A percentile compares a stretch with the other conserved stretches of the same genome.
These are phyloP conservation scores for Eupithecia abbreviata DNA, from an alignment of 2,888 invertebrate genomes.

Conservation along the genomic window DNA sequence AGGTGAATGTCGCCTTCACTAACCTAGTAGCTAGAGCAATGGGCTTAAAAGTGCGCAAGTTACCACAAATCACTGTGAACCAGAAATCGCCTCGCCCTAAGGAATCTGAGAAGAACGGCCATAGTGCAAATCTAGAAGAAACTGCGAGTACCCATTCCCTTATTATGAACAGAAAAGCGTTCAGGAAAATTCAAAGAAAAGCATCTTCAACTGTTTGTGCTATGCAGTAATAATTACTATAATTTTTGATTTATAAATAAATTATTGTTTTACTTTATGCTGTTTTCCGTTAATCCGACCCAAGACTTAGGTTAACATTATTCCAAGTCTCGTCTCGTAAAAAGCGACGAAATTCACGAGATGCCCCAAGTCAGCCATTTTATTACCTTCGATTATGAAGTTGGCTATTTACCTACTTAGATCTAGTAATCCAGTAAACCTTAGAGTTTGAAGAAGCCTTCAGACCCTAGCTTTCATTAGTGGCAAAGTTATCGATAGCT, in stretches of 20 bases:
- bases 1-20: conserved; percentile 87
- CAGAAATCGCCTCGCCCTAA: conserved; percentile 49
- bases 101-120: conserved; percentile 40
- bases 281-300: too few species aligned
- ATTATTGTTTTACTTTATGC: conserved; percentile 11
- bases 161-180: conserved; percentile 75
- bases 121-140: conserved; percentile 13
- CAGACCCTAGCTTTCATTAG: too few species aligned
- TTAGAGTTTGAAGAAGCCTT: too few species aligned
- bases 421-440: too few species aligned
- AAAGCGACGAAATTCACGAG: too few species aligned
- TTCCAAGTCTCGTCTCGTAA: too few species aligned
- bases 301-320: too few species aligned
- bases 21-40: conserved; percentile 83
- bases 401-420: too few species aligned
- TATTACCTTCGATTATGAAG: too few species aligned
- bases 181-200: conserved; percentile 68
- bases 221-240: conserved; percentile 67
- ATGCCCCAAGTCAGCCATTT: too few species aligned
- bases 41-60: conserved; percentile 58
- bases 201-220: conserved; percentile 81
- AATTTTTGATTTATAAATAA: conserved; percentile 35
- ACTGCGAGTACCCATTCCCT: conserved; percentile 54
- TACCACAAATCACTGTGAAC: conserved; percentile 48
- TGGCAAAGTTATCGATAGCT: too few species aligned